These are phyloP conservation scores for Procapra przewalskii DNA, from an alignment of 2,113 vertebrate genomes.

Conservation along the genomic window DNA sequence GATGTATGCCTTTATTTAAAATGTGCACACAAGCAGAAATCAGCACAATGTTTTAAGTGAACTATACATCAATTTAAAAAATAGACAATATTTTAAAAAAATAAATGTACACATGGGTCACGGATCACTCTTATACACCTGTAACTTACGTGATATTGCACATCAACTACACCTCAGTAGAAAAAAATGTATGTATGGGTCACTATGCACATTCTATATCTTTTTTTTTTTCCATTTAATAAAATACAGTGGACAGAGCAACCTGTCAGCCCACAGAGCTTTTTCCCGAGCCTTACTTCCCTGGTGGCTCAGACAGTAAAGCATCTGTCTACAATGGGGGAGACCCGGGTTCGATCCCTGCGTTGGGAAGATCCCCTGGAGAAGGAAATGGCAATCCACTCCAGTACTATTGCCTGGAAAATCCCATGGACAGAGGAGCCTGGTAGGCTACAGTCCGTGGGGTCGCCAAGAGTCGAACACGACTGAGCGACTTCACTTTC, in stretches of 20 bases:
- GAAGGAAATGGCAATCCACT: too few relatives aligned
- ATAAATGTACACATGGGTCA: rapidly evolving
- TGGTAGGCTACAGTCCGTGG: too few relatives aligned
- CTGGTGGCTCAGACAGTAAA: too few relatives aligned
- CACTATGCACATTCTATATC: rapidly evolving
- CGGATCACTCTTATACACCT: neutral
- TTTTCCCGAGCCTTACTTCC: neutral
- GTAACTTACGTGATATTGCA: neutral
- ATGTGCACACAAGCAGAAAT: neutral
- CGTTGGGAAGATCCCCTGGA: too few relatives aligned
- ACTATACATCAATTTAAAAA: neutral
- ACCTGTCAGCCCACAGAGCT: neutral
- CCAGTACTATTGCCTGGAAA: too few relatives aligned
- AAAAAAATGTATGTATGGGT: rapidly evolving
- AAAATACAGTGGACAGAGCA: neutral
- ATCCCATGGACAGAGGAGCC: too few relatives aligned
- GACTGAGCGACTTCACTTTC: too few relatives aligned
- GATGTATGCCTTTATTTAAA: neutral
- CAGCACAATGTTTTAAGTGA: neutral
- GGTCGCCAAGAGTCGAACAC: too few relatives aligned
- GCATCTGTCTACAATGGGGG: too few relatives aligned
- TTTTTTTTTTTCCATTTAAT: neutral
- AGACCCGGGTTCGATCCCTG: too few relatives aligned
- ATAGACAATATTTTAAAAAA: neutral
- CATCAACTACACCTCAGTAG: neutral